A percentile compares a stretch with the other conserved stretches of the same genome.
These are phyloP conservation scores for Tetropium fuscum DNA, from an alignment of 2,888 invertebrate species.

Conservation along the genomic window DNA sequence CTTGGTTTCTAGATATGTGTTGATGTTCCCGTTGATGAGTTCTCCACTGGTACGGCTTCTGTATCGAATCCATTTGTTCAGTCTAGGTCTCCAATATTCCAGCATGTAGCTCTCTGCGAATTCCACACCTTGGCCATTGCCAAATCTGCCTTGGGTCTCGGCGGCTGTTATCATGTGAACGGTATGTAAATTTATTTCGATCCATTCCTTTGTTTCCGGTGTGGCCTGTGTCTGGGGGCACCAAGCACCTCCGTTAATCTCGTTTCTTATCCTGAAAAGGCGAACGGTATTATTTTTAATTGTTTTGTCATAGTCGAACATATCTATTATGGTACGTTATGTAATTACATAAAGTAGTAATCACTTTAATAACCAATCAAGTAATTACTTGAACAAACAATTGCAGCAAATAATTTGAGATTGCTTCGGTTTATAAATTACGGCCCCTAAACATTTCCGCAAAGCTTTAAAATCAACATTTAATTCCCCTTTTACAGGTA, in stretches of 20 bases:
- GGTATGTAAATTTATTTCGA: constrained; percentile 82
- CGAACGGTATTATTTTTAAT: no score
- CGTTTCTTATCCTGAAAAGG: constrained; percentile 81
- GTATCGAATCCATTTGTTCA: constrained; percentile 88
- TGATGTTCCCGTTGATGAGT: constrained; percentile 86
- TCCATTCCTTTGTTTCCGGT: constrained; percentile 81
- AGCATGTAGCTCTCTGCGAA: constrained; percentile 86
- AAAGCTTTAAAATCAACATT: no score
- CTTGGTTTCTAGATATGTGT: constrained; percentile 87
- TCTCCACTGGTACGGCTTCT: constrained; percentile 76
- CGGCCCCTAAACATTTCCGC: no score
- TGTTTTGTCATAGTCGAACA: no score
- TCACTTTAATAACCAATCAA: no score
- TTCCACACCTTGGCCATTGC: constrained; percentile 91
- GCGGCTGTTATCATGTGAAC: constrained; percentile 86
- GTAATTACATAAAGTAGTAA: no score
- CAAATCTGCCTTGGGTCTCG: constrained; percentile 90
- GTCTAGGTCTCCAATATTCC: constrained; percentile 85
- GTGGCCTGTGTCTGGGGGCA: constrained; percentile 87
- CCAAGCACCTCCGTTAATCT: constrained; percentile 91
- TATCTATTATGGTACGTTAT: no score
- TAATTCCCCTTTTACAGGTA: no score
- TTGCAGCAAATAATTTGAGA: no score
- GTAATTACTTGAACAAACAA: no score
- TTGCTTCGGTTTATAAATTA: no score